Percentiles rank a stretch among this genome's conserved stretches.
Evolutionary conservation across 2,888 invertebrate species (phyloP).

Genomic region (Coremacera marginata): DNA sequence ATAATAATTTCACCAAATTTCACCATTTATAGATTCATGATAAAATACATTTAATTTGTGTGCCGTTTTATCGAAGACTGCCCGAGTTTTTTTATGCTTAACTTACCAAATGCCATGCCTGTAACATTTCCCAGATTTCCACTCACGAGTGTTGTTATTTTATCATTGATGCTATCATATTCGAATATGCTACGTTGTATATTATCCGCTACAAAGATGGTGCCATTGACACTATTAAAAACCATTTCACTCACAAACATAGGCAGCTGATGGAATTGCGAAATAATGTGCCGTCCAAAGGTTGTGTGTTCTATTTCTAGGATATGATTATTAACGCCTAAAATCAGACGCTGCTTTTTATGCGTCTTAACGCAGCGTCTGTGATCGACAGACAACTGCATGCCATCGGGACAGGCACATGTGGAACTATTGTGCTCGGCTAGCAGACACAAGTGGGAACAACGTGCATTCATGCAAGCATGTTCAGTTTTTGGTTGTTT

Average conservation of each 20-base stretch:
- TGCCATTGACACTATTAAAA: slow-evolving; percentile 74
- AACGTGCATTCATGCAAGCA: slow-evolving; percentile 76
- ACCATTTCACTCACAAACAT: slow-evolving; percentile 76
- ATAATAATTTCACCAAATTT: no score
- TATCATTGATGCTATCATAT: slow-evolving; percentile 62
- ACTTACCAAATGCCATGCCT: slow-evolving; percentile 74
- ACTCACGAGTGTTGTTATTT: slow-evolving; percentile 61
- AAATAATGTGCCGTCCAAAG: slow-evolving; percentile 76
- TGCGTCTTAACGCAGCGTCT: slow-evolving; percentile 73
- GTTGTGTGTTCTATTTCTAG: slow-evolving; percentile 76
- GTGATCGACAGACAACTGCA: slow-evolving; percentile 72
- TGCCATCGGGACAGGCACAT: slow-evolving; percentile 85
- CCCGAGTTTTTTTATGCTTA: neutral
- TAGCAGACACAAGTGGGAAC: slow-evolving; percentile 84
- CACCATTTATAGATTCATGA: no score
- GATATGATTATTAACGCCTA: slow-evolving; percentile 74
- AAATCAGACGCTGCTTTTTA: slow-evolving; percentile 62
- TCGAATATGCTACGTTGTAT: slow-evolving; percentile 68
- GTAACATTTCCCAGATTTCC: slow-evolving; percentile 71
- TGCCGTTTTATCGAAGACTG: neutral
- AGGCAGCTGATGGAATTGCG: slow-evolving; percentile 69
- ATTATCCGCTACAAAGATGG: slow-evolving; percentile 71
- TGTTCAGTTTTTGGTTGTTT: slow-evolving; percentile 72
- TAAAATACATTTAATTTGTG: neutral
- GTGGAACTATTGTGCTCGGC: slow-evolving; percentile 72